These are phyloP conservation scores for Aleiodes sp. DNA, from an alignment of 1,140 invertebrate species.

Conservation along the genomic window DNA sequence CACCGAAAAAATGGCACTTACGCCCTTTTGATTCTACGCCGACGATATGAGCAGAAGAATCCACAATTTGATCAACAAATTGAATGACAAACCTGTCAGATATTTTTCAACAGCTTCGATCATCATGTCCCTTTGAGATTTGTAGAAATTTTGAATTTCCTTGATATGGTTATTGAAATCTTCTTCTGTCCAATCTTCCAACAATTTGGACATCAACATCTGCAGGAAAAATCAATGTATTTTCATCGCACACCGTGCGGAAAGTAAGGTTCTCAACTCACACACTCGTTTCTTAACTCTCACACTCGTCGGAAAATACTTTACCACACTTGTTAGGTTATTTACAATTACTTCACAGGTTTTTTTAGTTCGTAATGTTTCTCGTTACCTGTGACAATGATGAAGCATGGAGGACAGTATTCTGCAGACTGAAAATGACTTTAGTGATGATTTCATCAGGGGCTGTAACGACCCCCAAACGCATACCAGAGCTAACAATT, in stretches of 20 bases:
- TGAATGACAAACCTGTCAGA: no score
- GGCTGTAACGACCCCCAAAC: slow-evolving; percentile 69
- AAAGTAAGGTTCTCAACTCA: no score
- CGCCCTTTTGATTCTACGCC: no score
- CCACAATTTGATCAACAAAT: no score
- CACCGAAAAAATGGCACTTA: no score
- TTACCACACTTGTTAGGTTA: background rate
- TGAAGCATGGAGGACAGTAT: slow-evolving; percentile 68
- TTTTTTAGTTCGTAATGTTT: slow-evolving; percentile 13
- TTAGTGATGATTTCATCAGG: slow-evolving; percentile 58
- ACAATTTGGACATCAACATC: slow-evolving; percentile 65
- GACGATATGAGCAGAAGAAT: no score
- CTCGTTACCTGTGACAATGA: slow-evolving; percentile 69
- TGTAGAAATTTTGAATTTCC: no score
- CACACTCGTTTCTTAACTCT: background rate
- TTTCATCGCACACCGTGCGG: no score
- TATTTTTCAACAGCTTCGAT: no score
- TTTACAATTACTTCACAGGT: slow-evolving; percentile 14
- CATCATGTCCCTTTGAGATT: no score
- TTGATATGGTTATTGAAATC: slow-evolving; percentile 68
- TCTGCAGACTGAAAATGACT: slow-evolving; percentile 65
- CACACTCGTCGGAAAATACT: background rate
- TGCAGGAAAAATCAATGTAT: slow-evolving; percentile 42
- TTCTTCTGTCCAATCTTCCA: slow-evolving; percentile 64
- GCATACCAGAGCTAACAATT: slow-evolving; percentile 67